These are phyloP conservation scores for Chelonus formosanus DNA, from an alignment of 2,888 invertebrate species.

Conservation along the genomic window DNA sequence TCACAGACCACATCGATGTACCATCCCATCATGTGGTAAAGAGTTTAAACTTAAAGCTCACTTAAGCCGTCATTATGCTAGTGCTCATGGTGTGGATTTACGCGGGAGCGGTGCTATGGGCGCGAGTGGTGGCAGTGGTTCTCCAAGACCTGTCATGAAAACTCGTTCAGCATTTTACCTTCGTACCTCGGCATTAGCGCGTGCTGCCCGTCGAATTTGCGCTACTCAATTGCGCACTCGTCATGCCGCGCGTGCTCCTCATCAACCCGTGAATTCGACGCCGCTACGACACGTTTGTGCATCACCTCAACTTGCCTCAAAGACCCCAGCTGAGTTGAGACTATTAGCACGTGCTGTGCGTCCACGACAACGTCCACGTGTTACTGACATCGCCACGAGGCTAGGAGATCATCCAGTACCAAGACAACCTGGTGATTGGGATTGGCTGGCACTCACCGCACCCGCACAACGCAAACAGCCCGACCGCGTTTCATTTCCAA, in stretches of 20 bases:
- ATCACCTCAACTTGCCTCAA: constrained; percentile 58
- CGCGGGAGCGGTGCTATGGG: constrained; percentile 52
- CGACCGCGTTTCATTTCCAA: constrained; percentile 84
- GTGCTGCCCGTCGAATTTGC: constrained; percentile 87
- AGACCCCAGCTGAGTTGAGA: constrained; percentile 57
- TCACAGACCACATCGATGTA: constrained; percentile 87
- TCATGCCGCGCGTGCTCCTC: constrained; percentile 89
- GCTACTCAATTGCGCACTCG: constrained; percentile 82
- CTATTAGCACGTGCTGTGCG: constrained; percentile 57
- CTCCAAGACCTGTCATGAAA: constrained; percentile 94
- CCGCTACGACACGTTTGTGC: constrained; percentile 63
- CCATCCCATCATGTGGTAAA: constrained; percentile 90
- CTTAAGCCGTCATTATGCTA: constrained; percentile 91
- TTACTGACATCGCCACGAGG: constrained; percentile 76
- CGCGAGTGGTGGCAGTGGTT: constrained; percentile 61
- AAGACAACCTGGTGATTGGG: constrained; percentile 67
- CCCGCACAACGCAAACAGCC: constrained; percentile 82
- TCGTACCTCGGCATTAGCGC: constrained; percentile 88
- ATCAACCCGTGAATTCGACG: constrained; percentile 66
- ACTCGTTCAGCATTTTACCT: constrained; percentile 96
- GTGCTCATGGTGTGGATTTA: constrained; percentile 79
- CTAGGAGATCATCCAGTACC: constrained; percentile 70
- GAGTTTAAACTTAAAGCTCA: constrained; percentile 96
- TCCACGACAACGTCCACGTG: constrained; percentile 63
- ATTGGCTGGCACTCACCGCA: constrained; percentile 80